These are phyloP conservation scores for Pseudotriccus pelzelni DNA, from an alignment of 2,797 vertebrate genomes.

Conservation along the genomic window DNA sequence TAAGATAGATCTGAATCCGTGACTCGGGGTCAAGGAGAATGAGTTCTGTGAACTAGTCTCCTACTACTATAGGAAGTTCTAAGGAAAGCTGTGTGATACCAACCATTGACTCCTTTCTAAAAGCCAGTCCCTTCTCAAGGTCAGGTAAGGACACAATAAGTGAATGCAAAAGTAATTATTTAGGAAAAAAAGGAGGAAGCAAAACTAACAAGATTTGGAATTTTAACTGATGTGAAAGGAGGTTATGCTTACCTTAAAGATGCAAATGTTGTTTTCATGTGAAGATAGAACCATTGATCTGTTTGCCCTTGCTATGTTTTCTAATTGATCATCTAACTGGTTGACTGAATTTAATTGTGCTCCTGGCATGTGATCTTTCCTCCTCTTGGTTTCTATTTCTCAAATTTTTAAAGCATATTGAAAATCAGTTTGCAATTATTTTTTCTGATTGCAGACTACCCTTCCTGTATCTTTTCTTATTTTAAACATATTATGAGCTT, in stretches of 20 bases:
- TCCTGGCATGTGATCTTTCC: background rate
- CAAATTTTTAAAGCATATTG: background rate
- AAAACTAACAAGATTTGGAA: background rate
- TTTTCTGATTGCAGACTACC: background rate
- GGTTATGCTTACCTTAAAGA: background rate
- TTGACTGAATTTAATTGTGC: background rate
- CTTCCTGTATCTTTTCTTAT: background rate
- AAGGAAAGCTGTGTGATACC: background rate
- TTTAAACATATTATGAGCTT: conserved; percentile 24
- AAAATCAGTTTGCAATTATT: background rate
- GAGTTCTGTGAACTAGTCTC: background rate
- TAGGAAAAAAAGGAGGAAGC: background rate
- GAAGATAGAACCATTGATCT: background rate
- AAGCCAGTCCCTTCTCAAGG: background rate
- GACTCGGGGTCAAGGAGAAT: background rate
- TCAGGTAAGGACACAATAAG: background rate
- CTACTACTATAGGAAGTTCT: background rate
- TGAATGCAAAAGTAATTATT: background rate
- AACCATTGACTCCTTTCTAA: background rate
- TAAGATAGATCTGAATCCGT: background rate
- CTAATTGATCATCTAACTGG: background rate
- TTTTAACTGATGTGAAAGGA: background rate
- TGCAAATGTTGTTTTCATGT: background rate
- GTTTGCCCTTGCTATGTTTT: background rate
- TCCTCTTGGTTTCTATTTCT: background rate